Evolutionary conservation across 2,797 vertebrate species (phyloP), one percentile per base, ranked within the genome.

Genomic region (Lithobates sylvaticus): DNA sequence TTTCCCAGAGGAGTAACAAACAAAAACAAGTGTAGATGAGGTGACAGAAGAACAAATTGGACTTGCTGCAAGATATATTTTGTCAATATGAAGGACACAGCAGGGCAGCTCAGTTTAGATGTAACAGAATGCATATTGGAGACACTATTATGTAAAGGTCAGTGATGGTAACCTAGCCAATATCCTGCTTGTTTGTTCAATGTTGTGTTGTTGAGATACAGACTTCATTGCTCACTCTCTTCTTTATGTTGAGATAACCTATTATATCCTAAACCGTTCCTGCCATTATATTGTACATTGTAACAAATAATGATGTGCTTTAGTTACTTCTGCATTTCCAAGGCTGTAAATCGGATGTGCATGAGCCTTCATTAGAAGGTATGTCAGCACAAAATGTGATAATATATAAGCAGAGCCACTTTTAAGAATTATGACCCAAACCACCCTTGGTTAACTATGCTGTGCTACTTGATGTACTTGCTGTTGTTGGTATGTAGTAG

Each of bases 1-100:
- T 86, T 86, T 82, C 78, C 85, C 85, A 82, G 3, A 34, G 54
- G 85, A 76, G 74, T 67, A 83, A 86, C 85, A 86, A 86, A 86
- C 74, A 82, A 86, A 81, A 86, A 77, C 85, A 86, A 86, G 79
- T 10, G 27, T 72, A 50, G 36, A 71, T 27, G 79, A 83, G 74
- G 79, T 72, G 79, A 86, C 70, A 82, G 74, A 65, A 82, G 72
- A 81, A 81, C 78, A 86, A 81, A 86, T 78, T 86, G 67, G 73
- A 47, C 79, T 58, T 72, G 67, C 67, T 50, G 74, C 70, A 50
- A 71, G 67, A 77, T 86, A 65, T 82, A 83, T 77, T 76, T 86
- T 78, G 73, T 78, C 85, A 82, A 72, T 77, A 77, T 83, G 68
- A 81, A 86, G 73, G 78, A 85, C 70, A 67, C 70, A n/a, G 27